Evolutionary conservation across 2,797 vertebrate genomes (phyloP).

Genomic region (Danio tinwini): DNA sequence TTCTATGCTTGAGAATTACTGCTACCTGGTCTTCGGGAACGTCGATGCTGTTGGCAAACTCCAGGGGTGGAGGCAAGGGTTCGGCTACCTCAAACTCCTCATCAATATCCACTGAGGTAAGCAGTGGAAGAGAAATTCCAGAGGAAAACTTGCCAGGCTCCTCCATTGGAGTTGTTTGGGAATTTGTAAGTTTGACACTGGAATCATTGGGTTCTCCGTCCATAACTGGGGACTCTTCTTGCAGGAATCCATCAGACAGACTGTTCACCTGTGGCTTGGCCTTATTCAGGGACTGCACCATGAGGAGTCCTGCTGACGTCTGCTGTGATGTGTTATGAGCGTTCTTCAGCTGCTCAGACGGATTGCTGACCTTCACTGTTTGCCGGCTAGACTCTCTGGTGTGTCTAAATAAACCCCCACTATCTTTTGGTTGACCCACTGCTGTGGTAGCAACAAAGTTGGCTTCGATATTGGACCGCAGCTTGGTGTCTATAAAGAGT

Average conservation of each 20-base stretch:
- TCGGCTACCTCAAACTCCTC: slow-evolving; percentile 96
- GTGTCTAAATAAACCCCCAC: slow-evolving; percentile 85
- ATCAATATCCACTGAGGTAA: slow-evolving; percentile 93
- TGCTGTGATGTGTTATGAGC: slow-evolving; percentile 85
- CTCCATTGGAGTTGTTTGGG: slow-evolving; percentile 81
- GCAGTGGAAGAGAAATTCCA: slow-evolving; percentile 91
- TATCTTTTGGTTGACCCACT: slow-evolving; percentile 75
- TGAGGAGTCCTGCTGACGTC: slow-evolving; percentile 89
- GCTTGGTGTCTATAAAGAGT: slow-evolving; percentile 95
- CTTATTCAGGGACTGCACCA: slow-evolving; percentile 90
- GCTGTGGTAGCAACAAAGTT: slow-evolving; percentile 81
- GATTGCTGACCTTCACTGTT: slow-evolving; percentile 75
- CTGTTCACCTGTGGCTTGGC: slow-evolving; percentile 71
- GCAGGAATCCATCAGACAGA: slow-evolving; percentile 72
- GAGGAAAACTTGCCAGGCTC: slow-evolving; percentile 91
- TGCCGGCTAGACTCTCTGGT: slow-evolving; percentile 92
- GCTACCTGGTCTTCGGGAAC: slow-evolving; percentile 89
- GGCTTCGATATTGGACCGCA: slow-evolving; percentile 86
- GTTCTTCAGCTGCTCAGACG: slow-evolving; percentile 85
- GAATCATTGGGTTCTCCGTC: slow-evolving; percentile 74
- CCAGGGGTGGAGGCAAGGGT: slow-evolving; percentile 93
- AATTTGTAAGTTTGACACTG: slow-evolving; percentile 71
- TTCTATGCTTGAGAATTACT: slow-evolving; percentile 85
- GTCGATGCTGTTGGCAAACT: slow-evolving; percentile 98
- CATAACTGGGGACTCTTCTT: slow-evolving; percentile 66